These are phyloP conservation scores for Dicrostonyx torquatus DNA, from an alignment of 2,797 vertebrate genomes.

Conservation along the genomic window DNA sequence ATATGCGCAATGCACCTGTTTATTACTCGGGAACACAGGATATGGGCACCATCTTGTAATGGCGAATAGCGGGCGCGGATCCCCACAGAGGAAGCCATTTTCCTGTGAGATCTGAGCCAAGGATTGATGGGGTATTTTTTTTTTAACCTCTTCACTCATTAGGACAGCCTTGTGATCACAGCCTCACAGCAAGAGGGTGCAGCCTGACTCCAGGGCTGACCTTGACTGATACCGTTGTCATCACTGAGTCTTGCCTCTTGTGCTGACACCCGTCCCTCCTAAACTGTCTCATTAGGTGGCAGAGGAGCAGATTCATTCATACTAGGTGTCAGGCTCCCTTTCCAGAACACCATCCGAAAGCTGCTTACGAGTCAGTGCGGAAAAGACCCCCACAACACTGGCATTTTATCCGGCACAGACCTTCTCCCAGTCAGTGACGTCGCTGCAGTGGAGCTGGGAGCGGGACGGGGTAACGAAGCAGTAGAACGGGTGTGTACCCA, in stretches of 20 bases:
- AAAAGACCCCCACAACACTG: not conserved
- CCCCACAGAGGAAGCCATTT: slow-evolving; percentile 88
- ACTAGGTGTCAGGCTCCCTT: not conserved
- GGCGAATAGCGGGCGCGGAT: no score
- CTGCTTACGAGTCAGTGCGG: not conserved
- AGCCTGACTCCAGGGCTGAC: not conserved
- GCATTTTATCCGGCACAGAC: not conserved
- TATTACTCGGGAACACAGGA: no score
- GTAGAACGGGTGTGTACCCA: not conserved
- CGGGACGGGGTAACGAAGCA: not conserved
- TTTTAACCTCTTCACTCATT: not conserved
- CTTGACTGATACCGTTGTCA: not conserved
- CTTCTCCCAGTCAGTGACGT: not conserved
- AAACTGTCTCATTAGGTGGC: not conserved
- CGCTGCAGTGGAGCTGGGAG: not conserved
- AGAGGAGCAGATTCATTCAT: not conserved
- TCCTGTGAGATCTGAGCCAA: slow-evolving; percentile 87
- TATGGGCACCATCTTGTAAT: no score
- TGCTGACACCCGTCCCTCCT: not conserved
- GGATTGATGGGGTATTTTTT: not conserved
- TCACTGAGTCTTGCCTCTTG: not conserved
- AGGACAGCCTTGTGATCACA: not conserved
- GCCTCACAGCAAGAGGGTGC: not conserved
- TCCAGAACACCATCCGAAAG: not conserved
- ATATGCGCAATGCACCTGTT: no score